These are phyloP conservation scores for Alviniconcha marisindica DNA, from an alignment of 1,140 invertebrate species.

Conservation along the genomic window DNA sequence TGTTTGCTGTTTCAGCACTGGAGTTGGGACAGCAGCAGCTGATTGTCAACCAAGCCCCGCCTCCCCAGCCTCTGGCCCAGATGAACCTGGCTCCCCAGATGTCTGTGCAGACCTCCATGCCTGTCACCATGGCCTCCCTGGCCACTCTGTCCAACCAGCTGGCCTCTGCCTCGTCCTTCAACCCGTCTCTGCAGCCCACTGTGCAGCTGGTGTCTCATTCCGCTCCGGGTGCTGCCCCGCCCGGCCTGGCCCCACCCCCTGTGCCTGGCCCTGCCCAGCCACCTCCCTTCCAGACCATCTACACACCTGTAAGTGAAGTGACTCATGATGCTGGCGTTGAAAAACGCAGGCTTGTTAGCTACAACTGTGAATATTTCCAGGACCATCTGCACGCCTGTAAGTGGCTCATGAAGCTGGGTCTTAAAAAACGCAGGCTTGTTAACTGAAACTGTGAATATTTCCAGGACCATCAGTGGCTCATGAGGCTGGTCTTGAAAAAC, in stretches of 20 bases:
- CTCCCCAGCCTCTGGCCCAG: constrained; percentile 44
- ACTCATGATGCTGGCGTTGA: no score
- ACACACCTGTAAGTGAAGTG: constrained; percentile 28
- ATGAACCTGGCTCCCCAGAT: constrained; percentile 45
- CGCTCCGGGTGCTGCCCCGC: constrained; percentile 33
- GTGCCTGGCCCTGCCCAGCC: constrained; percentile 30
- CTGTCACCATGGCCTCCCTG: constrained; percentile 45
- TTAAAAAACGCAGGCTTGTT: no score
- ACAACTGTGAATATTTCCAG: no score
- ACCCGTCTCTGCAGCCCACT: constrained; percentile 48
- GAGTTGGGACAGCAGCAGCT: constrained; percentile 49
- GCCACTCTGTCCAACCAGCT: constrained; percentile 43
- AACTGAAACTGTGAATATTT: no score
- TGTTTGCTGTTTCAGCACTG: no score
- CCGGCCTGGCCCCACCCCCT: constrained; percentile 28
- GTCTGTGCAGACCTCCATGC: constrained; percentile 26
- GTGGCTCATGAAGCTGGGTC: no score
- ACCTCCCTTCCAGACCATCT: constrained; percentile 15
- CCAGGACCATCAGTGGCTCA: no score
- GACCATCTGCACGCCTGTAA: no score
- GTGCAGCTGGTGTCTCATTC: constrained; percentile 53
- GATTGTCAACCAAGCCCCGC: constrained; percentile 49
- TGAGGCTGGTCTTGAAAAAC: no score
- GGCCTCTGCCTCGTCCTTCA: constrained; percentile 43
- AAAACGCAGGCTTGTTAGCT: no score